phyloP scores from a whole-genome alignment of 2,113 vertebrate species.

The Arothron firmamentum region DNA sequence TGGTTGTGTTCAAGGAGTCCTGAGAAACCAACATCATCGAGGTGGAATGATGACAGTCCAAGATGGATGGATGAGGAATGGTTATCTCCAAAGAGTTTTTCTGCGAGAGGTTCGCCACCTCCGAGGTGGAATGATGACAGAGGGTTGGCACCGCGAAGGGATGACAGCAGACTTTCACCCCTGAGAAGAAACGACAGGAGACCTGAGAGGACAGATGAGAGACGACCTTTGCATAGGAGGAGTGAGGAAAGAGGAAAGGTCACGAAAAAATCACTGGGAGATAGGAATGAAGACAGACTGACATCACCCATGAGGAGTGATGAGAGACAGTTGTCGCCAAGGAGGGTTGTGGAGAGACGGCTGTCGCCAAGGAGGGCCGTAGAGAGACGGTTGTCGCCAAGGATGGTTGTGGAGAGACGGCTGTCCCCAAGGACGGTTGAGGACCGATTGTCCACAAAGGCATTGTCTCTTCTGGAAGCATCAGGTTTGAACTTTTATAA shows the following conservation, averaged over 20 bases:
- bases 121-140: background rate
- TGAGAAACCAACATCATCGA: background rate
- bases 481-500: slow-evolving; percentile 41
- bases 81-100: background rate
- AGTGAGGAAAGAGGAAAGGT: background rate
- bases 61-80: background rate
- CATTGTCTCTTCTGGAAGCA: slow-evolving; percentile 35
- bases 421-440: background rate
- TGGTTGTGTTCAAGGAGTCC: slow-evolving; percentile 26
- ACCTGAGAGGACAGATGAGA: background rate
- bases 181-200: background rate
- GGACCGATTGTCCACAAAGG: background rate
- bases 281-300: background rate
- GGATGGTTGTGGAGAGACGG: background rate
- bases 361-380: background rate
- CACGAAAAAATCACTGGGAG: background rate
- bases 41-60: background rate
- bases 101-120: background rate
- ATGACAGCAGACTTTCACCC: background rate
- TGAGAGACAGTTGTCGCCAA: background rate
- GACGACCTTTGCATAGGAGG: background rate
- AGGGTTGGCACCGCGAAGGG: background rate
- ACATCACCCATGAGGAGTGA: background rate
- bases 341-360: background rate
- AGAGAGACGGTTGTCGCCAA: background rate